Evolutionary conservation across 1,140 invertebrate species (phyloP), one percentile per base, ranked within the genome.

Genomic region (Pseudomyrmex concolor): DNA sequence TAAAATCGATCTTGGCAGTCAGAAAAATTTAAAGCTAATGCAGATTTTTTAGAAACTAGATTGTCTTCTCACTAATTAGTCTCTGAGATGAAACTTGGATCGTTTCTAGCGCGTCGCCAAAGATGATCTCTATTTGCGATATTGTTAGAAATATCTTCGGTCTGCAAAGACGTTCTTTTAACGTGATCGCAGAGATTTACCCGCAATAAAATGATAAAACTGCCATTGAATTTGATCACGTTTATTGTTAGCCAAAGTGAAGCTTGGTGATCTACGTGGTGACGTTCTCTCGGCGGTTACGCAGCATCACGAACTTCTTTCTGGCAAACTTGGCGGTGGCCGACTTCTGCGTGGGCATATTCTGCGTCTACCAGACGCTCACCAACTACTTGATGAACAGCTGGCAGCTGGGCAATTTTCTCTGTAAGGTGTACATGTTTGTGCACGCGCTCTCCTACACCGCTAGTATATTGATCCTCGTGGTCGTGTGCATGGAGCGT

Each of bases 391-490:
- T 97, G 13, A 96, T 97, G 88, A 95, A 90, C 94, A 97, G 96
- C 90, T 97, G 97, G 97, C 95, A 96, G 17, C 95, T 97, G 59
- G 97, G 97, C 1, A 95, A 97, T 77, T 97, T 97, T 86, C 94
- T 98, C 13, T 98, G 97, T 92, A 97, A 97, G 90, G 97, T 97
- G 95, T 97, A 97, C 92, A 96, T 97, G 93, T 98, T 97, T 90
- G 96, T 97, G 9, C 96, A 97, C 87, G 96, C 96, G 0, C 92
- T 98, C 43, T 97, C 97, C 89, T 97, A 97, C 92, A 97, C 97
- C 2, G 96, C 97, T 0, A 97, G 97, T 10, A 97, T 98, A 78
- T 96, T 97, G 89, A 97, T 97, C 57, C 93, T 97, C 63, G 96
- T 97, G 12, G 96, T 97, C 15, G 97, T 97, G 72, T 97, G 97